A percentile compares a stretch with the other conserved stretches of the same genome.
Evolutionary conservation across 2,113 vertebrate genomes (phyloP).

Genomic region (Hippocampus mohnikei): DNA sequence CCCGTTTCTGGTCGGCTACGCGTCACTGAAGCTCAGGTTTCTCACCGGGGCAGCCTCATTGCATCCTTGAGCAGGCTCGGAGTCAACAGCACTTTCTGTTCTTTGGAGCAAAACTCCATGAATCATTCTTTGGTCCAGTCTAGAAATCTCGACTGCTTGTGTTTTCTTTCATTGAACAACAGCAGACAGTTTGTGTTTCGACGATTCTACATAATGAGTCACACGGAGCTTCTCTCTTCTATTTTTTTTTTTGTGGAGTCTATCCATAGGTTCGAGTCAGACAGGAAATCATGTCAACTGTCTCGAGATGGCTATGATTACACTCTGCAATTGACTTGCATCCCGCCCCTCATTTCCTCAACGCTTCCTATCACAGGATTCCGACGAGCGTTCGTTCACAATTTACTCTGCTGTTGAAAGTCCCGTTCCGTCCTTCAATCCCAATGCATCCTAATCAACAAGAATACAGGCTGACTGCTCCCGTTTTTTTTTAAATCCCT

Average conservation of each 20-base stretch:
- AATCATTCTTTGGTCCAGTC: not conserved
- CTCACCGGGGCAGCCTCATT: conserved; percentile 33
- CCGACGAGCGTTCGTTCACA: too few species aligned
- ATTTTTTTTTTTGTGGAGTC: conserved; percentile 32
- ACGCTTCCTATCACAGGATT: conserved; percentile 24
- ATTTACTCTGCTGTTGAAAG: too few species aligned
- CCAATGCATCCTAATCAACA: too few species aligned
- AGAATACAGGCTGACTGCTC: too few species aligned
- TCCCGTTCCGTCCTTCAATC: too few species aligned
- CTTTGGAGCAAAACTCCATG: conserved; percentile 8
- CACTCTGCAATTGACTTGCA: conserved; percentile 17
- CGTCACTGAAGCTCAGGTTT: conserved; percentile 55
- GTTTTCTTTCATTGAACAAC: conserved; percentile 8
- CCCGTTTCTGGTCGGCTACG: conserved; percentile 47
- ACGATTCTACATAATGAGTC: conserved; percentile 43
- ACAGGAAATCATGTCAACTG: conserved; percentile 2
- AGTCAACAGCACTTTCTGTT: conserved; percentile 1
- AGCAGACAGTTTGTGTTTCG: conserved; percentile 16
- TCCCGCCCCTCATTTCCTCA: conserved; percentile 38
- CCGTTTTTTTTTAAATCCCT: too few species aligned
- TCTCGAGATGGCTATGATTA: not conserved
- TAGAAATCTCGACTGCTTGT: not conserved
- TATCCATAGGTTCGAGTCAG: conserved; percentile 27
- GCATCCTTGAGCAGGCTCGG: conserved; percentile 5
- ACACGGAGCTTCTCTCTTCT: conserved; percentile 9